Conservation (phyloP, 2,888 invertebrate species). For the Chelonus formosanus region DNA sequence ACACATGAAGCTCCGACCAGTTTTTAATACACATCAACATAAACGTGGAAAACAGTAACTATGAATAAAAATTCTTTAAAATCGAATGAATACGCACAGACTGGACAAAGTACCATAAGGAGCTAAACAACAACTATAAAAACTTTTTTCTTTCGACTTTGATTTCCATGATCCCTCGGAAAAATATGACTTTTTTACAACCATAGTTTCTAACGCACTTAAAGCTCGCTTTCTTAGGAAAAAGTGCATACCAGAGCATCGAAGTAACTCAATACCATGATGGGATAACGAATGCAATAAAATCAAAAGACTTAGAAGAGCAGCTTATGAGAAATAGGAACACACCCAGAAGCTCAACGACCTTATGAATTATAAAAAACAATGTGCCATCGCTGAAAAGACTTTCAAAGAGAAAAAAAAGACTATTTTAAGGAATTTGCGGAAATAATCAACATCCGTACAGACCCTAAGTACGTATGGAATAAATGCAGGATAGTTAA, state of each 20-base stretch:
- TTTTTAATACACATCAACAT: background rate
- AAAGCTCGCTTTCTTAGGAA: too few species aligned
- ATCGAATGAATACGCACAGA: slow-evolving; percentile 1
- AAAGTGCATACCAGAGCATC: too few species aligned
- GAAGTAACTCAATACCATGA: background rate
- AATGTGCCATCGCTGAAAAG: background rate
- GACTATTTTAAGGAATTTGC: background rate
- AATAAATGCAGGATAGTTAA: background rate
- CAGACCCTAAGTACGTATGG: background rate
- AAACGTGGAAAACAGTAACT: background rate
- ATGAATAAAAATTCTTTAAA: slow-evolving; percentile 6
- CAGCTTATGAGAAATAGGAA: background rate
- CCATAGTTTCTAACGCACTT: too few species aligned
- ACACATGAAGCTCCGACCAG: slow-evolving; percentile 9
- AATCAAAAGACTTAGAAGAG: background rate
- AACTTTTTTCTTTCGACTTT: too few species aligned
- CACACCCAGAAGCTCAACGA: background rate
- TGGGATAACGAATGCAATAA: slow-evolving; percentile 4
- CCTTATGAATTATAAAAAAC: background rate
- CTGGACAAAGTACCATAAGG: too few species aligned
- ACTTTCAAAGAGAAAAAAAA: background rate
- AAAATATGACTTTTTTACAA: too few species aligned
- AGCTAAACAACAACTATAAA: too few species aligned
- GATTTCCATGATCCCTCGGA: too few species aligned
- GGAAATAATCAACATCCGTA: background rate